Evolutionary conservation across 1,140 invertebrate species (phyloP).

Genomic region (Maconellicoccus hirsutus): DNA sequence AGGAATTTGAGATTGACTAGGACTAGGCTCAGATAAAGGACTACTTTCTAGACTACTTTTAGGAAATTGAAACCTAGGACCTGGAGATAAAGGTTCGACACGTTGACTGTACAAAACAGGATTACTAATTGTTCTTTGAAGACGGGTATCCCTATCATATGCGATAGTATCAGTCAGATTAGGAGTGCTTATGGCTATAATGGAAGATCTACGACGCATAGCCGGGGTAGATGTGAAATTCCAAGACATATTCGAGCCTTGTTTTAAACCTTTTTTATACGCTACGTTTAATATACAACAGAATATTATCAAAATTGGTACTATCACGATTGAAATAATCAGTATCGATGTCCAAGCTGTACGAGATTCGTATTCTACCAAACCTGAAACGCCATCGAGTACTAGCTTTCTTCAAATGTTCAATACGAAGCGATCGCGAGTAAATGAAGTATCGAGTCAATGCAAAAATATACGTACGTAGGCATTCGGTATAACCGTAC

Average conservation of each 20-base stretch:
- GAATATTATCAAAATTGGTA: constrained; percentile 39
- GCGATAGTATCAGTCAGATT: neutral
- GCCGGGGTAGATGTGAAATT: constrained; percentile 24
- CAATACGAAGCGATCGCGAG: too few relatives aligned
- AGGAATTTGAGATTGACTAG: constrained; percentile 7
- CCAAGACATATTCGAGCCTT: neutral
- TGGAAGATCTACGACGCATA: constrained; percentile 21
- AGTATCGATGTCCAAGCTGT: constrained; percentile 37
- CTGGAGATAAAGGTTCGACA: neutral
- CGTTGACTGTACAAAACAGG: neutral
- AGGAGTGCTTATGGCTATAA: constrained; percentile 23
- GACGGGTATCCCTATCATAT: neutral
- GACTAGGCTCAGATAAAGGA: neutral
- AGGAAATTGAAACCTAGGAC: neutral
- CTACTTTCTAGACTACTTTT: constrained; percentile 8
- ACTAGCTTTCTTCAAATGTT: too few relatives aligned
- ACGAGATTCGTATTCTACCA: constrained; percentile 45
- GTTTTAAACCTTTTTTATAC: constrained; percentile 33
- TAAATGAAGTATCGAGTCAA: too few relatives aligned
- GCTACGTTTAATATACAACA: constrained; percentile 54
- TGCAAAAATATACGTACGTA: constrained; percentile 52
- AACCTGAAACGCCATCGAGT: constrained; percentile 33
- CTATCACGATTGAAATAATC: constrained; percentile 38
- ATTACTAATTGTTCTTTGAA: neutral
- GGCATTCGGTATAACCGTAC: constrained; percentile 72